Conservation (phyloP, 1,140 invertebrate genomes). For the Meloidogyne exigua region DNA sequence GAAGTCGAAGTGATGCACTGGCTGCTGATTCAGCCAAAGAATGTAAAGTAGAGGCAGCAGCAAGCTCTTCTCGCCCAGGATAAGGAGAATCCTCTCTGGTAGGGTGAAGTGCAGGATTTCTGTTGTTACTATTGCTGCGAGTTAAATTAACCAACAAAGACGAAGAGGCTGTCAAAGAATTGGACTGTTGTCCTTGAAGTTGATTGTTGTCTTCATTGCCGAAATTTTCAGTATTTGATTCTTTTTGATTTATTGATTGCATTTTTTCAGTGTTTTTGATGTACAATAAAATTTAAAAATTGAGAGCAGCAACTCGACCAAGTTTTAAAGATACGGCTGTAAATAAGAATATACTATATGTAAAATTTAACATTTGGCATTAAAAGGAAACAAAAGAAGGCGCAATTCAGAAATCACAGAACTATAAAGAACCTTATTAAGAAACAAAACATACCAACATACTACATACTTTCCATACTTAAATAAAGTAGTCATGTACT, state of each 20-base stretch:
- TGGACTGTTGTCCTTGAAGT: not conserved
- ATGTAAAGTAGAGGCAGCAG: constrained; percentile 1
- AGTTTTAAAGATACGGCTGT: not conserved
- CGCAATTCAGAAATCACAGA: no score
- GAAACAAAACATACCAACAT: no score
- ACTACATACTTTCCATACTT: no score
- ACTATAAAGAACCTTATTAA: no score
- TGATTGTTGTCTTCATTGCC: not conserved
- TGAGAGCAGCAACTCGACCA: not conserved
- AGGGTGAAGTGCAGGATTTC: not conserved
- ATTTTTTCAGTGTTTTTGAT: not conserved
- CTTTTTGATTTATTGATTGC: not conserved
- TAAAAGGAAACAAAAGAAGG: no score
- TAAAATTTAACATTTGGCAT: no score
- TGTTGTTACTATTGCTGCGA: not conserved
- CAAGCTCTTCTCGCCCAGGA: not conserved
- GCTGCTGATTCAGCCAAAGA: constrained; percentile 12
- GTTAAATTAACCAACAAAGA: not conserved
- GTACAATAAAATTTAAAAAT: not conserved
- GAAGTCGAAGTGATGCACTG: constrained; percentile 6
- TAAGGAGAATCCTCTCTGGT: not conserved
- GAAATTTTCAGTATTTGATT: not conserved
- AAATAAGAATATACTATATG: no score
- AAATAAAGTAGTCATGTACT: no score
- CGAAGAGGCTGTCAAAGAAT: not conserved